These are phyloP conservation scores for Gymnocephalus cernua DNA, from an alignment of 2,113 vertebrate genomes.

Conservation along the genomic window DNA sequence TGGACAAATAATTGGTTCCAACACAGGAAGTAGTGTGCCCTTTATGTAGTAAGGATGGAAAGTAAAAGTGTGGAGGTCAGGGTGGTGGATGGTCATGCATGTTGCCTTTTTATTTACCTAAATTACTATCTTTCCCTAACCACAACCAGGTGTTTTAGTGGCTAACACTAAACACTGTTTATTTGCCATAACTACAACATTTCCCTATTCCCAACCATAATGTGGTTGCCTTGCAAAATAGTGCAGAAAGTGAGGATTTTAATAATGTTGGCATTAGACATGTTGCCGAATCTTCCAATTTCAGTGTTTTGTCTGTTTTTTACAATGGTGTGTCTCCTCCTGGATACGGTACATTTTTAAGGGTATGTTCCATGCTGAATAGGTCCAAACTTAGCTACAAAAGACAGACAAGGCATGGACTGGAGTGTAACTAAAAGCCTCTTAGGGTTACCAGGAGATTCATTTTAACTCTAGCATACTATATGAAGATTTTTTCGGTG, in stretches of 20 bases:
- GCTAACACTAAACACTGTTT: background rate
- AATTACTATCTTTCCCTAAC: background rate
- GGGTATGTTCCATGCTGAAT: background rate
- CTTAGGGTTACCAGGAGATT: background rate
- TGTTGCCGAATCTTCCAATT: background rate
- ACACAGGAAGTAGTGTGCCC: background rate
- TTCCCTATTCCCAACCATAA: background rate
- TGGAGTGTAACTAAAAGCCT: background rate
- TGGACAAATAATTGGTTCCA: background rate
- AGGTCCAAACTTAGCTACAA: background rate
- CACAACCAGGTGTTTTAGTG: background rate
- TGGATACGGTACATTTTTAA: background rate
- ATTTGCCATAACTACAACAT: no score
- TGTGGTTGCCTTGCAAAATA: background rate
- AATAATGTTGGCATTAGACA: background rate
- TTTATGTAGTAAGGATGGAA: background rate
- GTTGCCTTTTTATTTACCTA: background rate
- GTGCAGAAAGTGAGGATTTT: background rate
- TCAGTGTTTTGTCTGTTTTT: background rate
- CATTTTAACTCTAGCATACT: background rate
- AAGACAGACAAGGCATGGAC: slow-evolving; percentile 2
- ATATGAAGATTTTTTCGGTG: background rate
- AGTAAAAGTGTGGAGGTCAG: background rate
- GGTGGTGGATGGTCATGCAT: background rate
- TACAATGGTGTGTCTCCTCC: background rate